Percentiles rank a stretch among this genome's conserved stretches.
phyloP scores from a whole-genome alignment of 2,888 invertebrate species.

The Ditylenchus weischeri region DNA sequence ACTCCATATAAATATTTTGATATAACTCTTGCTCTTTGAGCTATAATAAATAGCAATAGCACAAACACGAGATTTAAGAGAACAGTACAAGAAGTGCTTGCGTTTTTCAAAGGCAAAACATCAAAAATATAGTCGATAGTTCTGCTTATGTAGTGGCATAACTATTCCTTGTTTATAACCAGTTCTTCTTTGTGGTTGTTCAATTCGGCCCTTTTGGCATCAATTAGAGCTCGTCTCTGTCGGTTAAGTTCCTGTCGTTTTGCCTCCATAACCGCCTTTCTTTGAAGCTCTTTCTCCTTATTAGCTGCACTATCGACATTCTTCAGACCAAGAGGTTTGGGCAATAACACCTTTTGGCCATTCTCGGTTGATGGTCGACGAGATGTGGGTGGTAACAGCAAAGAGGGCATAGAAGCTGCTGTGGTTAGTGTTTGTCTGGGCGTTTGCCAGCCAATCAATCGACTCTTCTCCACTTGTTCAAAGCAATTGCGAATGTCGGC shows the following conservation, averaged over 20 bases:
- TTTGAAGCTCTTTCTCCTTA: slow-evolving; percentile 4
- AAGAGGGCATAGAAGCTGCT: slow-evolving; percentile 10
- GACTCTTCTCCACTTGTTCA: slow-evolving; percentile 27
- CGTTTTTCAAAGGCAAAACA: too few relatives aligned
- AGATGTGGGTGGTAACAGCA: neutral
- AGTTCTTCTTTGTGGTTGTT: neutral
- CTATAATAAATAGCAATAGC: too few relatives aligned
- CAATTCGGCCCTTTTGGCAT: slow-evolving; percentile 10
- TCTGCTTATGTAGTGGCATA: neutral
- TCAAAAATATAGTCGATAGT: too few relatives aligned
- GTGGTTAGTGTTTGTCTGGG: slow-evolving; percentile 6
- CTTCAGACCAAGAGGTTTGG: neutral
- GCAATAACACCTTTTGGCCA: neutral
- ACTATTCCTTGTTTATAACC: neutral
- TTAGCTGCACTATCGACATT: neutral
- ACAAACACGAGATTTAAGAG: too few relatives aligned
- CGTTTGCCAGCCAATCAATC: slow-evolving; percentile 23
- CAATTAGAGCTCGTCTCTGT: neutral
- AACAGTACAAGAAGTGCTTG: too few relatives aligned
- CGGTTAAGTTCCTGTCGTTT: slow-evolving; percentile 6
- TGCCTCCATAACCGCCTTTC: slow-evolving; percentile 2
- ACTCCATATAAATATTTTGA: too few relatives aligned
- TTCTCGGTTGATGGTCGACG: slow-evolving; percentile 1
- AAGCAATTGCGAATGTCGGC: slow-evolving; percentile 35
- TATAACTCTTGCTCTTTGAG: too few relatives aligned